phyloP scores from a whole-genome alignment of 2,113 vertebrate species.

The Thymallus thymallus region DNA sequence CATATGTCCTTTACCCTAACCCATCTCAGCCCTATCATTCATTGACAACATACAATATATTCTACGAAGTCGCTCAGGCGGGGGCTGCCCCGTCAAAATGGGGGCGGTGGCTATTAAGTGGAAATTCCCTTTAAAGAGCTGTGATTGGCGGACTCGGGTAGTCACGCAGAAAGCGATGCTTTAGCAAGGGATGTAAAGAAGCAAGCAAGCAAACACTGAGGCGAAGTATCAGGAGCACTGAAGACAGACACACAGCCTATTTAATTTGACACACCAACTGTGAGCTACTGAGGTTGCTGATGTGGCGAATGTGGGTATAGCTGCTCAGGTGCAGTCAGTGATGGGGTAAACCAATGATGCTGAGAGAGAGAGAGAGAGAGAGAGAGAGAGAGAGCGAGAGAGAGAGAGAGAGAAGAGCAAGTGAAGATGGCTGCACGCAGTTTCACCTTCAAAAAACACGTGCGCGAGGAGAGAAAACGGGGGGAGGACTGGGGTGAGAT shows the following conservation, averaged over 20 bases:
- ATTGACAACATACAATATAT: not conserved
- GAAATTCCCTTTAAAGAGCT: conserved; percentile 72
- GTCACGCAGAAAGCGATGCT: conserved; percentile 35
- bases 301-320: no score
- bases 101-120: conserved; percentile 69
- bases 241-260: not conserved
- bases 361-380: not conserved
- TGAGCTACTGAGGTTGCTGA: conserved; percentile 6
- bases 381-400: no score
- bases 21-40: not conserved
- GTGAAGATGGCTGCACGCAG: not conserved
- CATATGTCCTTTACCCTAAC: not conserved
- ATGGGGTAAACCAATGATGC: not conserved
- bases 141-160: conserved; percentile 56
- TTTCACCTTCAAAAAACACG: conserved; percentile 61
- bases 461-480: conserved; percentile 29
- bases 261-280: conserved; percentile 16
- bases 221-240: conserved; percentile 18
- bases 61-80: conserved; percentile 36
- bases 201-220: conserved; percentile 17
- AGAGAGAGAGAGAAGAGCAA: not conserved
- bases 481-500: conserved; percentile 16
- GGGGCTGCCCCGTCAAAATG: conserved; percentile 68
- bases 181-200: not conserved
- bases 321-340: no score